Evolutionary conservation across 2,888 invertebrate genomes (phyloP).

Genomic region (Cyrtodaria siliqua): DNA sequence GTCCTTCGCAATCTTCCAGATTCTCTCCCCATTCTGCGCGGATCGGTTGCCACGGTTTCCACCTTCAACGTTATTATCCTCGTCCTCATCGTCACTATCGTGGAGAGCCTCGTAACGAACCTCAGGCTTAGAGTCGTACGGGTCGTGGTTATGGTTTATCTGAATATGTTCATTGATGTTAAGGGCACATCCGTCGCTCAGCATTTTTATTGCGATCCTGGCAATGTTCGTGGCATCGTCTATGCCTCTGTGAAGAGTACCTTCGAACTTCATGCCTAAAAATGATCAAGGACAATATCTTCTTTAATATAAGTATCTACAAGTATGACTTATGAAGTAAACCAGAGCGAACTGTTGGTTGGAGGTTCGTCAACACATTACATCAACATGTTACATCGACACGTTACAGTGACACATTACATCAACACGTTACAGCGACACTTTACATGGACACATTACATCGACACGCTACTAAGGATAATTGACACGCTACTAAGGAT

Average conservation of each 20-base stretch:
- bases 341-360: no score
- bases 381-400: no score
- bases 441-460: no score
- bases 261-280: slow-evolving; percentile 86
- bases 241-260: slow-evolving; percentile 87
- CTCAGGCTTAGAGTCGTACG: slow-evolving; percentile 27
- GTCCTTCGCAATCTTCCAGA: slow-evolving; percentile 2
- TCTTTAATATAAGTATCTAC: no score
- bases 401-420: no score
- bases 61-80: neutral
- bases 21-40: neutral
- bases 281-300: neutral
- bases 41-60: neutral
- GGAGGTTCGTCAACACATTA: no score
- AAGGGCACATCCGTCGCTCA: slow-evolving; percentile 86
- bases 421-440: no score
- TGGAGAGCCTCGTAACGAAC: slow-evolving; percentile 45
- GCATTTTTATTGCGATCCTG: slow-evolving; percentile 86
- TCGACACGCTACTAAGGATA: no score
- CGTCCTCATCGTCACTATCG: slow-evolving; percentile 29
- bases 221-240: slow-evolving; percentile 89
- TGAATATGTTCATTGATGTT: slow-evolving; percentile 81
- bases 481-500: no score
- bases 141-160: slow-evolving; percentile 28
- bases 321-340: no score